Evolutionary conservation across 64 coral and sea anemone genomes (phyloP).

Genomic region (Anthopleura sola): DNA sequence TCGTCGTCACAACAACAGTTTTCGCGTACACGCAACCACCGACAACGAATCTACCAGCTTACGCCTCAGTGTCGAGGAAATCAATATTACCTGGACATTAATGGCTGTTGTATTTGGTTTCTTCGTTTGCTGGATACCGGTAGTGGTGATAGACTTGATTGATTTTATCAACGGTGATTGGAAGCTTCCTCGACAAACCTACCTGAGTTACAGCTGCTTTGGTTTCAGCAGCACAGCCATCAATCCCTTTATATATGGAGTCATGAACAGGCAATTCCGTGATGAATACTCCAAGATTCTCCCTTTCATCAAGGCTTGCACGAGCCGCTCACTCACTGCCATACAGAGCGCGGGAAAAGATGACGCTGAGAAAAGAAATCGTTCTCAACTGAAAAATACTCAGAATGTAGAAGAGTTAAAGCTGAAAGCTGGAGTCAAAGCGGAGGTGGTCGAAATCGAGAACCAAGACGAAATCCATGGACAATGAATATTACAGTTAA

Average conservation of each 20-base stretch:
- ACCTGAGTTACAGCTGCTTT: conserved; percentile 60
- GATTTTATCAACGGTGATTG: conserved; percentile 54
- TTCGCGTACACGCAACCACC: conserved; percentile 8
- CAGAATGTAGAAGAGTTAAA: neutral
- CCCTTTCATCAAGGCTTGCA: conserved; percentile 16
- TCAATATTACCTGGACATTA: conserved; percentile 44
- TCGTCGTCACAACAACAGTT: conserved; percentile 41
- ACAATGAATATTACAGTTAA: neutral
- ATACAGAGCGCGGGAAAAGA: neutral
- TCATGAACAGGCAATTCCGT: conserved; percentile 53
- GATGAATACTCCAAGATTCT: conserved; percentile 47
- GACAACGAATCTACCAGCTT: neutral
- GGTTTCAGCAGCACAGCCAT: conserved; percentile 51
- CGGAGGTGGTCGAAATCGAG: neutral
- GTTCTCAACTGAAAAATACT: neutral
- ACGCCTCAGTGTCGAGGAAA: conserved; percentile 40
- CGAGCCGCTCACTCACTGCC: neutral
- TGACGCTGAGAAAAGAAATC: neutral
- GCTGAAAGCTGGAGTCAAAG: neutral
- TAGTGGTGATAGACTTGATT: conserved; percentile 45
- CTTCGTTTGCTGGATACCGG: conserved; percentile 55
- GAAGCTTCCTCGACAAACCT: conserved; percentile 35
- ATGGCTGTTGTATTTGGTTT: conserved; percentile 49
- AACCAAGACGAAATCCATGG: neutral
- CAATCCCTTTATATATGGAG: conserved; percentile 60